Evolutionary conservation across 2,888 invertebrate species (phyloP).

Genomic region (Phragmatobia fuliginosa): DNA sequence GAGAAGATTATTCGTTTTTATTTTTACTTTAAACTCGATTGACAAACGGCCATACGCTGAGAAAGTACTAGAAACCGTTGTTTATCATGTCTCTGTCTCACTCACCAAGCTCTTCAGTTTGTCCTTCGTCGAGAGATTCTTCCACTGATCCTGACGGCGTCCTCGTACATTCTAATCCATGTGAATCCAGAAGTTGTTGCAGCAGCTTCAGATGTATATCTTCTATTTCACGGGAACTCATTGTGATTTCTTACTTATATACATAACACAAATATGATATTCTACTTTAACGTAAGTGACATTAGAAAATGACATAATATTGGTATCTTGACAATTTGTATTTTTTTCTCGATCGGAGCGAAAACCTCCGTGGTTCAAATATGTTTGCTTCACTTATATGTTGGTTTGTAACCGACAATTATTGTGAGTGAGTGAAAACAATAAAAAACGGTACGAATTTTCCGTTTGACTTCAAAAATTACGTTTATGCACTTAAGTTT

Average conservation of each 20-base stretch:
- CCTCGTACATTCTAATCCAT: slow-evolving; percentile 68
- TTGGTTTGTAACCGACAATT: too few relatives aligned
- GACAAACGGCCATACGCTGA: not conserved
- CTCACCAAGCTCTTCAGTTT: slow-evolving; percentile 59
- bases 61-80: not conserved
- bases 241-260: slow-evolving; percentile 29
- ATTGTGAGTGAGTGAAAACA: too few relatives aligned
- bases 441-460: too few relatives aligned
- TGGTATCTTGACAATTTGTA: not conserved
- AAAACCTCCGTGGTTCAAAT: not conserved
- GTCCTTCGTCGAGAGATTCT: slow-evolving; percentile 42
- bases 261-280: not conserved
- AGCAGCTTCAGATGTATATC: slow-evolving; percentile 60
- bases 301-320: not conserved
- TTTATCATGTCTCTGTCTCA: too few relatives aligned
- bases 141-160: slow-evolving; percentile 33
- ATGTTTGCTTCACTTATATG: too few relatives aligned
- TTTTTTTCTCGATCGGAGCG: not conserved
- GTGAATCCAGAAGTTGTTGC: slow-evolving; percentile 59
- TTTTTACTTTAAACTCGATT: not conserved
- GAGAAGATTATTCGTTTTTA: not conserved
- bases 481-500: too few relatives aligned
- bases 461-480: too few relatives aligned
- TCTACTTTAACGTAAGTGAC: not conserved
- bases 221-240: slow-evolving; percentile 70